phyloP scores from a whole-genome alignment of 2,797 vertebrate genomes.

The Brotula barbata region DNA sequence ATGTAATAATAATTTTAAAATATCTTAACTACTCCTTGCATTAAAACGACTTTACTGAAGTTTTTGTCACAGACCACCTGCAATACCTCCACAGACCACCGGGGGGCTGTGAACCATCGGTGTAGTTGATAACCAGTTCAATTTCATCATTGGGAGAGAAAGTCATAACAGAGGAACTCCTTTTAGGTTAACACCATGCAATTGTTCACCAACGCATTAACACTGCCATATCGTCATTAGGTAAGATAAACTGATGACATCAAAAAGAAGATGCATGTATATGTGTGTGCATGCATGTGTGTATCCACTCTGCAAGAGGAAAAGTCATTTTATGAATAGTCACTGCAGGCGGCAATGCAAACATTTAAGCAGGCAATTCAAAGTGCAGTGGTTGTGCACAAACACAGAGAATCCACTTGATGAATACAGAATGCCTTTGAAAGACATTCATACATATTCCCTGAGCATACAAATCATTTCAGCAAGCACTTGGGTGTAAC shows the following conservation, averaged over 20 bases:
- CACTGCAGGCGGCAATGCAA: constrained; percentile 56
- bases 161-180: too few relatives aligned
- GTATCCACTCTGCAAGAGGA: constrained; percentile 39
- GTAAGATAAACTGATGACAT: constrained; percentile 68
- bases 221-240: constrained; percentile 42
- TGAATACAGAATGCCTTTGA: constrained; percentile 69
- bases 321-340: constrained; percentile 55
- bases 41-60: too few relatives aligned
- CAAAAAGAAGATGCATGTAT: constrained; percentile 11
- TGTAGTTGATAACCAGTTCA: too few relatives aligned
- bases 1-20: too few relatives aligned
- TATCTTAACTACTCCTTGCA: too few relatives aligned
- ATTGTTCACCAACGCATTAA: constrained; percentile 61
- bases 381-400: constrained; percentile 58
- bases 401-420: constrained; percentile 54
- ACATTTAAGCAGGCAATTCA: constrained; percentile 59
- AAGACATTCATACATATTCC: constrained; percentile 60
- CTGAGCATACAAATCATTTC: constrained; percentile 66
- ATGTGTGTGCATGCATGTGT: constrained; percentile 13
- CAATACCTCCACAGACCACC: too few relatives aligned
- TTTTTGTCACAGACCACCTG: too few relatives aligned
- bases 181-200: constrained; percentile 58
- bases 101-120: too few relatives aligned
- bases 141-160: too few relatives aligned
- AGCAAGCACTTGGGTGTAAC: constrained; percentile 48